These are phyloP conservation scores for Meriones unguiculatus DNA, from an alignment of 2,113 vertebrate genomes.

Conservation along the genomic window DNA sequence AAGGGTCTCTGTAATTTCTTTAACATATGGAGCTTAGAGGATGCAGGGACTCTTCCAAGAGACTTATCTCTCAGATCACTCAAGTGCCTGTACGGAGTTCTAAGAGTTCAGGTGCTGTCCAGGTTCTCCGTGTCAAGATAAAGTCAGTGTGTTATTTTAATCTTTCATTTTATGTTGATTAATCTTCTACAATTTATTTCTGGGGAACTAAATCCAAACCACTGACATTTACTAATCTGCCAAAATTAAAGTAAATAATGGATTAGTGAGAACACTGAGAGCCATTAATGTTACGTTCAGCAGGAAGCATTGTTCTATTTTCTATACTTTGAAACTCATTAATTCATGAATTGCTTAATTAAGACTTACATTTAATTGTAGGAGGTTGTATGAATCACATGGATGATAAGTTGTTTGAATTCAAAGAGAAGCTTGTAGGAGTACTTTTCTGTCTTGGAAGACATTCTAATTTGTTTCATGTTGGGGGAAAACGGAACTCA, in stretches of 20 bases:
- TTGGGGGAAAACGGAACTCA: neutral
- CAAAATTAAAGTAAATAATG: neutral
- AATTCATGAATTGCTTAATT: conserved; percentile 5
- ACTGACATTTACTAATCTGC: neutral
- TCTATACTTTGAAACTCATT: neutral
- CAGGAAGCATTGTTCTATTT: neutral
- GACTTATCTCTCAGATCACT: neutral
- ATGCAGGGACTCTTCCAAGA: neutral
- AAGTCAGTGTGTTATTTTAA: conserved; percentile 48
- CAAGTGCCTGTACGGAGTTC: neutral
- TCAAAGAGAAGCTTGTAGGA: neutral
- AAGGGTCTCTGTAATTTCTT: neutral
- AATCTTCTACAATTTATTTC: conserved; percentile 27
- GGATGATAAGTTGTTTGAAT: neutral
- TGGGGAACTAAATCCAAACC: conserved; percentile 19
- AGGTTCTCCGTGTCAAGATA: neutral
- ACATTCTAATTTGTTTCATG: neutral
- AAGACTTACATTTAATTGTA: neutral
- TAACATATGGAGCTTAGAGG: neutral
- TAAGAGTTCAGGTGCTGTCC: neutral
- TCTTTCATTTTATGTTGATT: conserved; percentile 53
- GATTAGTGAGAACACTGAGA: neutral
- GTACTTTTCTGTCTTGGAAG: neutral
- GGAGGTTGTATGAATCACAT: neutral
- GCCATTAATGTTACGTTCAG: neutral